Conservation (phyloP, 2,797 vertebrate species). For the Fistularia tabacaria region DNA sequence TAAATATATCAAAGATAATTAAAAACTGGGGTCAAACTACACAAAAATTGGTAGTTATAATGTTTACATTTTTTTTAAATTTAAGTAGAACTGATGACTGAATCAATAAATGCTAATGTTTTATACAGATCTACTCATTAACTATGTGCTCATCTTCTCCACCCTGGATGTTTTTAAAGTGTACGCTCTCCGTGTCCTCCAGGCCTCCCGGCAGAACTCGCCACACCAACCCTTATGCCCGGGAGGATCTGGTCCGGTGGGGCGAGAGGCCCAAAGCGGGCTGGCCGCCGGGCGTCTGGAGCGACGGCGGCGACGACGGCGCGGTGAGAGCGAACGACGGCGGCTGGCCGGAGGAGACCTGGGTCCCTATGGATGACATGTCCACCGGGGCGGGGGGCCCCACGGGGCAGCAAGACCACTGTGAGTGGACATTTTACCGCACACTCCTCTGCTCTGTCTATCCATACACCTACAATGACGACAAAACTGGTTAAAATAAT, state of each 20-base stretch:
- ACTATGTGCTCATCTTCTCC: too few relatives aligned
- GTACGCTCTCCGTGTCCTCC: neutral
- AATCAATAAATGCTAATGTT: too few relatives aligned
- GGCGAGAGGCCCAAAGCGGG: constrained; percentile 6
- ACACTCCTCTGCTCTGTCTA: too few relatives aligned
- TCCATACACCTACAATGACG: too few relatives aligned
- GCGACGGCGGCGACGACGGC: constrained; percentile 2
- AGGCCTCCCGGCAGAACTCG: constrained; percentile 45
- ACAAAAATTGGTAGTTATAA: too few relatives aligned
- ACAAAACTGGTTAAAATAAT: too few relatives aligned
- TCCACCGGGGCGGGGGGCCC: constrained; percentile 25
- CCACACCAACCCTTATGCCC: constrained; percentile 66
- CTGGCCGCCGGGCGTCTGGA: constrained; percentile 5
- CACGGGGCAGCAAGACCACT: constrained; percentile 37
- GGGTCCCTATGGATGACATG: constrained; percentile 57
- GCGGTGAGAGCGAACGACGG: constrained; percentile 22
- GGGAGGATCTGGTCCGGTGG: constrained; percentile 17
- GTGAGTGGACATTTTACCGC: constrained; percentile 36
- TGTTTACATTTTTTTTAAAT: too few relatives aligned
- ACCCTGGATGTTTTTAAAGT: too few relatives aligned
- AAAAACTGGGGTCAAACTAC: too few relatives aligned
- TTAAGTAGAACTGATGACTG: too few relatives aligned
- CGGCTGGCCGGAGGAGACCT: constrained; percentile 47
- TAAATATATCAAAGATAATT: too few relatives aligned
- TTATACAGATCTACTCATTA: too few relatives aligned